Evolutionary conservation across 1,140 invertebrate species (phyloP).

Genomic region (Nylanderia fulva): DNA sequence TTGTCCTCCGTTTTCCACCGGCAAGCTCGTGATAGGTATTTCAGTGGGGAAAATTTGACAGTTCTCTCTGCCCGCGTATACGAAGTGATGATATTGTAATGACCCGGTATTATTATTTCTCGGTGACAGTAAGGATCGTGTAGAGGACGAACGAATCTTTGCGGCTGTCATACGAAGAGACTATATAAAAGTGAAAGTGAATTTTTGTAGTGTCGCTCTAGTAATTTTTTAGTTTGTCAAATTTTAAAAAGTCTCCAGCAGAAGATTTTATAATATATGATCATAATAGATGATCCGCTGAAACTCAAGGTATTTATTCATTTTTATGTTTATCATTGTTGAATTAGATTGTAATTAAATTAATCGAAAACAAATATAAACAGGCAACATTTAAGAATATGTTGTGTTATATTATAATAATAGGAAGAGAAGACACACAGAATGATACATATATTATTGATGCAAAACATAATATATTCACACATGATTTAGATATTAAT

Average conservation of each 20-base stretch:
- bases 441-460: no score
- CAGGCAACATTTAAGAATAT: background rate
- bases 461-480: no score
- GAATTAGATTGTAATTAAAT: background rate
- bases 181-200: constrained; percentile 48
- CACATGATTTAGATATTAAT: no score
- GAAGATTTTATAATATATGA: constrained; percentile 36
- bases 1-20: background rate
- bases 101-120: background rate
- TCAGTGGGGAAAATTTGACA: constrained; percentile 13
- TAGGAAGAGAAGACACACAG: no score
- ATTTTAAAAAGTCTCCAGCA: constrained; percentile 6
- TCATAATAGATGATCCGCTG: constrained; percentile 25
- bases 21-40: background rate
- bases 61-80: background rate
- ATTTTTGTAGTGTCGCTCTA: constrained; percentile 26
- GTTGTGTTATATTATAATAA: no score
- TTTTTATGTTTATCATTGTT: background rate
- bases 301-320: constrained; percentile 44
- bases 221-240: constrained; percentile 8
- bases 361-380: background rate
- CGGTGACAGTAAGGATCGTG: constrained; percentile 38
- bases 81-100: constrained; percentile 36
- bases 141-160: constrained; percentile 11
- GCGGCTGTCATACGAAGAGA: constrained; percentile 11